Conservation (phyloP, 2,113 vertebrate species). For the Bos indicus region DNA sequence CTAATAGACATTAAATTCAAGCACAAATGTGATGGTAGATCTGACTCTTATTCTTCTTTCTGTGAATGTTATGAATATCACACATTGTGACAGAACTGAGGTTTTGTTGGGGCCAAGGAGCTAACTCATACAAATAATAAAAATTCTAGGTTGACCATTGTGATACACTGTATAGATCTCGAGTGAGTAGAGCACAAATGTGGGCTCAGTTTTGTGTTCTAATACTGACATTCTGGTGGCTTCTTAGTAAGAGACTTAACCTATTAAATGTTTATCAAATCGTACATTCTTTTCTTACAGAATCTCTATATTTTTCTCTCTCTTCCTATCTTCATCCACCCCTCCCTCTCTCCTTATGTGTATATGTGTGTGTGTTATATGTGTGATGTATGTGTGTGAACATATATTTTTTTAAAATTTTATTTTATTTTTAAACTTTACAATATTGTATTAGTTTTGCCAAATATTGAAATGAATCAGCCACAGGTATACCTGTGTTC, state of each 20-base stretch:
- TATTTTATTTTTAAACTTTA: too few species aligned
- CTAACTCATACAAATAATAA: not conserved
- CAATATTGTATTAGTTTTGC: too few species aligned
- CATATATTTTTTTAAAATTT: not conserved
- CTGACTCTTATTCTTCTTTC: not conserved
- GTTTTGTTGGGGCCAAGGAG: not conserved
- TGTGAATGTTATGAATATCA: not conserved
- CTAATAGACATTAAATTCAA: not conserved
- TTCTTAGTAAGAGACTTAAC: not conserved
- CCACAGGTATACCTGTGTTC: too few species aligned
- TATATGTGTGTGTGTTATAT: not conserved
- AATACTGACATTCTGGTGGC: not conserved
- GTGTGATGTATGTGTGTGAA: not conserved
- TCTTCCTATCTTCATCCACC: fast-evolving
- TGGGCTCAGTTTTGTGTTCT: not conserved
- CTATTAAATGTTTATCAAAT: not conserved
- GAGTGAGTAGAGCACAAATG: not conserved
- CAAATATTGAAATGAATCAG: too few species aligned
- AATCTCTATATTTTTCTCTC: not conserved
- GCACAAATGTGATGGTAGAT: not conserved
- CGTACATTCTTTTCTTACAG: not conserved
- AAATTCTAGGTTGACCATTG: not conserved
- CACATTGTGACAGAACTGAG: not conserved
- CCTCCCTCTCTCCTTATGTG: not conserved
- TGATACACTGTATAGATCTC: not conserved